Percentiles rank a stretch among this genome's conserved stretches.
Evolutionary conservation across 2,888 invertebrate genomes (phyloP).

Genomic region (Ecdyonurus torrentis): DNA sequence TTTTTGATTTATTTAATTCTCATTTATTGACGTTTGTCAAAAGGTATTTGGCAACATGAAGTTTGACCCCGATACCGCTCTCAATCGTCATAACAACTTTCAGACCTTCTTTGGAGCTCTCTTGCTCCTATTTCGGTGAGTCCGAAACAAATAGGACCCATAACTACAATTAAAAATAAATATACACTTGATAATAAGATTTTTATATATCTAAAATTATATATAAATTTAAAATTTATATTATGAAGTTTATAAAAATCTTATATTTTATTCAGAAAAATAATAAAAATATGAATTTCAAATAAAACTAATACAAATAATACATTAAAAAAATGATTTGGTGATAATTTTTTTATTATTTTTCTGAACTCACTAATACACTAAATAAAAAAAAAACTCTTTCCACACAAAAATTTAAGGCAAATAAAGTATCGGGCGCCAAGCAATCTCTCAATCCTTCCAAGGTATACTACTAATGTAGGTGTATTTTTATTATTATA

Average conservation of each 20-base stretch:
- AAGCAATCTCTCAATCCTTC: too few relatives aligned
- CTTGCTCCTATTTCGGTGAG: constrained; percentile 86
- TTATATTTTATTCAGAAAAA: background rate
- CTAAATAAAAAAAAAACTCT: too few relatives aligned
- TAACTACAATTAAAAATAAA: background rate
- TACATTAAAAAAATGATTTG: too few relatives aligned
- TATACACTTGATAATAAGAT: background rate
- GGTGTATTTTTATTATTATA: too few relatives aligned
- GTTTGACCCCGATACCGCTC: constrained; percentile 66
- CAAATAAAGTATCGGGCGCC: too few relatives aligned
- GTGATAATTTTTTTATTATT: too few relatives aligned
- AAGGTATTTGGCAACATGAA: constrained; percentile 90
- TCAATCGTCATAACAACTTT: constrained; percentile 93
- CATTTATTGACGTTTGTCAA: background rate
- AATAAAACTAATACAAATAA: too few relatives aligned
- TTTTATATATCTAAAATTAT: background rate
- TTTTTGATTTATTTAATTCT: background rate
- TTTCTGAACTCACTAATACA: too few relatives aligned
- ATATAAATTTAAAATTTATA: background rate
- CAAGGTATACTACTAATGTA: too few relatives aligned
- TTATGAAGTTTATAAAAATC: background rate
- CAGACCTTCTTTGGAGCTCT: constrained; percentile 81
- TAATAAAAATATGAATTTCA: too few relatives aligned
- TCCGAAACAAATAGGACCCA: constrained; percentile 15
- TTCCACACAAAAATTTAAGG: too few relatives aligned